phyloP scores from a whole-genome alignment of 2,888 invertebrate genomes.

The Parnassius apollo region DNA sequence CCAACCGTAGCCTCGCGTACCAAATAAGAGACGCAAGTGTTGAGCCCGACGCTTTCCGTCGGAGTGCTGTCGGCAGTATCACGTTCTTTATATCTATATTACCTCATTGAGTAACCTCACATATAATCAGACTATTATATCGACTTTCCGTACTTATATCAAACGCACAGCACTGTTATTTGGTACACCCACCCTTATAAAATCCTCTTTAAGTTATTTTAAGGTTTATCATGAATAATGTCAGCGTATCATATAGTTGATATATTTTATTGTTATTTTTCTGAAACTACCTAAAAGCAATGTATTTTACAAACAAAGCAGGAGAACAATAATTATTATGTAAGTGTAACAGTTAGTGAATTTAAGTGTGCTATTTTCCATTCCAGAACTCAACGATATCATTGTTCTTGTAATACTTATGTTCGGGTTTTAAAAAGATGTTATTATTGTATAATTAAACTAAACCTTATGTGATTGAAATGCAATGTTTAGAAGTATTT shows the following conservation, averaged over 20 bases:
- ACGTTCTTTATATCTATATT: conserved; percentile 58
- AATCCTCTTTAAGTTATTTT: conserved; percentile 67
- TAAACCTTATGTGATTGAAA: conserved; percentile 82
- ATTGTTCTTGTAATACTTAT: conserved; percentile 79
- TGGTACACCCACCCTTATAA: conserved; percentile 67
- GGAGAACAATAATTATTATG: conserved; percentile 81
- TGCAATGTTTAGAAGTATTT: conserved; percentile 82
- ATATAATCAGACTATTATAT: conserved; percentile 59
- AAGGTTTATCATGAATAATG: conserved; percentile 69
- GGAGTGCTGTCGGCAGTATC: conserved; percentile 41
- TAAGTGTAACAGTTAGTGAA: conserved; percentile 81
- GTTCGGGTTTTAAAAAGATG: conserved; percentile 79
- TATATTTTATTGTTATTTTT: conserved; percentile 79
- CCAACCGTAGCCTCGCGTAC: conserved; percentile 54
- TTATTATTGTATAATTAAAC: conserved; percentile 80
- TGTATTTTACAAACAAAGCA: conserved; percentile 79
- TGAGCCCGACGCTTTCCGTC: conserved; percentile 25
- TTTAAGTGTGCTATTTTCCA: conserved; percentile 81
- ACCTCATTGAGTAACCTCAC: conserved; percentile 76
- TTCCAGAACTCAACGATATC: conserved; percentile 81
- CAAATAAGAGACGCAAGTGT: conserved; percentile 66
- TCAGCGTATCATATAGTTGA: conserved; percentile 72
- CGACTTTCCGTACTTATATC: conserved; percentile 71
- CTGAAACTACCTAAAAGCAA: conserved; percentile 78
- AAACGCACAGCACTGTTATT: conserved; percentile 75